Conservation (phyloP, 2,797 vertebrate species). For the Tapirus indicus region DNA sequence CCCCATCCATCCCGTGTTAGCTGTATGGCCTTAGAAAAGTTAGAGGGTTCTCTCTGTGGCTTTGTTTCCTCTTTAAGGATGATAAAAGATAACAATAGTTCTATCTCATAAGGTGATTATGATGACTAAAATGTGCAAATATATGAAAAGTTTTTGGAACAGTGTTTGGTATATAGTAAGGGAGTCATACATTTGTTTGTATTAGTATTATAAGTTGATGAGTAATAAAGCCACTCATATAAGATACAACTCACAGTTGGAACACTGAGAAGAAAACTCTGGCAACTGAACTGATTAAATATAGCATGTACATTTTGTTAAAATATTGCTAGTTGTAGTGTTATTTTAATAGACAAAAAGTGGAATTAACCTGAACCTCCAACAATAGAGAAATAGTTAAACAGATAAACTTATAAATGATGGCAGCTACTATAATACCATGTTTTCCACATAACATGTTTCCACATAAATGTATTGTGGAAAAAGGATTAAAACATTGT, state of each 20-base stretch:
- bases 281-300: background rate
- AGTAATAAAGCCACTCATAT: background rate
- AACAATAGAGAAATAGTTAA: background rate
- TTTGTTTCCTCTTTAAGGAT: background rate
- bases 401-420: background rate
- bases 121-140: constrained; percentile 13
- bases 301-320: background rate
- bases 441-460: background rate
- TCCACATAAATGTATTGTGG: background rate
- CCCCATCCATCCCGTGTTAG: too few relatives aligned
- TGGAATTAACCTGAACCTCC: background rate
- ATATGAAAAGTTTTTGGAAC: background rate
- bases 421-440: background rate
- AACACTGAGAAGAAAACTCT: constrained; percentile 11
- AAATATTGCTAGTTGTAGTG: background rate
- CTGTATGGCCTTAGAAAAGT: background rate
- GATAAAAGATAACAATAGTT: background rate
- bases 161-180: background rate
- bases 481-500: background rate
- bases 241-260: background rate
- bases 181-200: background rate
- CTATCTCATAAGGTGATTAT: background rate
- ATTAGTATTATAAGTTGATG: background rate
- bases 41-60: background rate
- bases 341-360: constrained; percentile 21